Evolutionary conservation across 2,113 vertebrate genomes (phyloP).

Genomic region (Rana temporaria): DNA sequence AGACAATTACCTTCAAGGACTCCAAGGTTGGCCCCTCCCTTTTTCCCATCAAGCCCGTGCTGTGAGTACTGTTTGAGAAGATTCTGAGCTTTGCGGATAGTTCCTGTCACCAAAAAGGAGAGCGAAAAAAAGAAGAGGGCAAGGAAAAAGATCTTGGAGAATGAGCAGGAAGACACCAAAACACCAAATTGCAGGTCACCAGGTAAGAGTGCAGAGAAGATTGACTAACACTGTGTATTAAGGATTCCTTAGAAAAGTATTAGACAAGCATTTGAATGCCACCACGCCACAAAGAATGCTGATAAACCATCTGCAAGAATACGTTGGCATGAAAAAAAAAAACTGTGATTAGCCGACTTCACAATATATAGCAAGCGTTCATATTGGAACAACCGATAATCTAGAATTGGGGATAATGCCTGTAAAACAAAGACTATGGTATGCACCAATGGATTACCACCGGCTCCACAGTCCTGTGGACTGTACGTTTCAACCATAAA

Average conservation of each 20-base stretch:
- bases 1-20: conserved; percentile 95
- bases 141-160: conserved; percentile 78
- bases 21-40: conserved; percentile 98
- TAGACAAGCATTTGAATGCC: not conserved
- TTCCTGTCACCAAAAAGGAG: conserved; percentile 91
- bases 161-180: conserved; percentile 80
- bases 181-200: conserved; percentile 73
- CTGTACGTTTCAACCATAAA: no score
- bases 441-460: no score
- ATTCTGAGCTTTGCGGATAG: conserved; percentile 99
- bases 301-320: not conserved
- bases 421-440: no score
- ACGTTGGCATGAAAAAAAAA: no score
- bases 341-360: no score
- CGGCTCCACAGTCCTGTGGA: no score
- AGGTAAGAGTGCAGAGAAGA: not conserved
- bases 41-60: conserved; percentile 99
- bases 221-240: not conserved
- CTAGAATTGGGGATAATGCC: no score
- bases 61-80: conserved; percentile 99
- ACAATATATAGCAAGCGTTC: no score
- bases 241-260: not conserved
- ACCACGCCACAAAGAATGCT: conserved; percentile 8
- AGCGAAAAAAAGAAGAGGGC: conserved; percentile 74
- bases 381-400: no score